These are phyloP conservation scores for Dexiosoma caninum DNA, from an alignment of 2,888 invertebrate genomes.

Conservation along the genomic window DNA sequence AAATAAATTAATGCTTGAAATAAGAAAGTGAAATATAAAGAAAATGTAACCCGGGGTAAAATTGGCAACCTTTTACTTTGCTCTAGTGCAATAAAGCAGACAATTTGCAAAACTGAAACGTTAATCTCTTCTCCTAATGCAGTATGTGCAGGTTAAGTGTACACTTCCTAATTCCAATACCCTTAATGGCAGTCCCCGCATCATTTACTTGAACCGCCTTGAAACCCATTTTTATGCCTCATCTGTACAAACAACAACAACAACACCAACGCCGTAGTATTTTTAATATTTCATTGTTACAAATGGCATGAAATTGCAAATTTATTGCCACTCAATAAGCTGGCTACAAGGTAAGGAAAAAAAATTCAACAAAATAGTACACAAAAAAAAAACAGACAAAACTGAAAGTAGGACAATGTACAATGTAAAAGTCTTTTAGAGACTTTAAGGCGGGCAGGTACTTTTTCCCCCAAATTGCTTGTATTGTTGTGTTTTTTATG, in stretches of 20 bases:
- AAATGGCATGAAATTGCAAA: constrained; percentile 67
- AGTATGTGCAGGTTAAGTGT: constrained; percentile 13
- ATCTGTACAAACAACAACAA: constrained; percentile 7
- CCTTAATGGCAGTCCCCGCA: not conserved
- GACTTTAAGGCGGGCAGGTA: constrained; percentile 15
- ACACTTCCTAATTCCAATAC: constrained; percentile 13
- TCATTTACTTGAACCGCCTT: not conserved
- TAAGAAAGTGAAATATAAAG: not conserved
- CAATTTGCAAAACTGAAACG: constrained; percentile 34
- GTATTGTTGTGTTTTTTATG: constrained; percentile 33
- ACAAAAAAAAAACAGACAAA: not conserved
- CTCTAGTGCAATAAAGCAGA: constrained; percentile 31
- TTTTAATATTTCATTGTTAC: constrained; percentile 59
- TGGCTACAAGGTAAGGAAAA: constrained; percentile 22
- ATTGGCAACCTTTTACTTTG: constrained; percentile 53
- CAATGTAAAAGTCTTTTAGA: constrained; percentile 3
- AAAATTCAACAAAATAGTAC: not conserved
- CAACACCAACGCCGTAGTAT: too few relatives aligned
- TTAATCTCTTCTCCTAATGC: not conserved
- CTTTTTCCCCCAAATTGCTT: constrained; percentile 13
- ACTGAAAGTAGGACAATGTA: not conserved
- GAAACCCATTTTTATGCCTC: not conserved
- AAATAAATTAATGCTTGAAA: not conserved
- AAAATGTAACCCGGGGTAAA: constrained; percentile 42
- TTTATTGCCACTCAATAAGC: constrained; percentile 70